Evolutionary conservation across 2,113 vertebrate species (phyloP).

Genomic region (Asarcornis scutulata): DNA sequence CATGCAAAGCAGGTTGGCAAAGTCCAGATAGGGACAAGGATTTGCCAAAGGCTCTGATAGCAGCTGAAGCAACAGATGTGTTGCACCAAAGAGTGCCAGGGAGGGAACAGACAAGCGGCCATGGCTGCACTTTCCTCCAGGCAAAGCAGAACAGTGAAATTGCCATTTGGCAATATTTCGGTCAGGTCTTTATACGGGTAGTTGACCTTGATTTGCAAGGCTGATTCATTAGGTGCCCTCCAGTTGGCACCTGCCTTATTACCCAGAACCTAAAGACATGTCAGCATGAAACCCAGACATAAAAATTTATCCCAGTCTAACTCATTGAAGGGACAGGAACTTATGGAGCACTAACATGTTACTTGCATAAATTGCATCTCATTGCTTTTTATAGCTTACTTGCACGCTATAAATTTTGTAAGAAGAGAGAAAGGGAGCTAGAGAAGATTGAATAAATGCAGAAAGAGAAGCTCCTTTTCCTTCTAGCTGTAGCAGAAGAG

Average conservation of each 20-base stretch:
- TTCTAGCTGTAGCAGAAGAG: slow-evolving; percentile 32
- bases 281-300: background rate
- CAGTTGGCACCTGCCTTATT: background rate
- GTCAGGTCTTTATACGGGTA: slow-evolving; percentile 8
- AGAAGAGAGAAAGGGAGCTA: background rate
- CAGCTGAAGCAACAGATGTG: slow-evolving; percentile 72
- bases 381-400: slow-evolving; percentile 51
- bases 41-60: slow-evolving; percentile 51
- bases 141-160: background rate
- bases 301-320: slow-evolving; percentile 15
- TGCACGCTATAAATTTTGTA: slow-evolving; percentile 30
- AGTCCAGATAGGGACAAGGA: background rate
- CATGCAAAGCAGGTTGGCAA: slow-evolving; percentile 60
- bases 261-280: background rate
- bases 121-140: background rate
- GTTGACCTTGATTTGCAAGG: slow-evolving; percentile 34
- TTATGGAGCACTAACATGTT: background rate
- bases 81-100: slow-evolving; percentile 57
- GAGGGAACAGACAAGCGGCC: background rate
- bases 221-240: background rate
- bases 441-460: slow-evolving; percentile 28
- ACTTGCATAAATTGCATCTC: slow-evolving; percentile 55
- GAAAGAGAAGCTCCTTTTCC: slow-evolving; percentile 2
- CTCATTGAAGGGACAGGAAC: background rate
- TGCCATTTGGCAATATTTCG: background rate